Evolutionary conservation across 35 echinoderm and acorn worm genomes (phyloP).

Genomic region (Diadema setosum): DNA sequence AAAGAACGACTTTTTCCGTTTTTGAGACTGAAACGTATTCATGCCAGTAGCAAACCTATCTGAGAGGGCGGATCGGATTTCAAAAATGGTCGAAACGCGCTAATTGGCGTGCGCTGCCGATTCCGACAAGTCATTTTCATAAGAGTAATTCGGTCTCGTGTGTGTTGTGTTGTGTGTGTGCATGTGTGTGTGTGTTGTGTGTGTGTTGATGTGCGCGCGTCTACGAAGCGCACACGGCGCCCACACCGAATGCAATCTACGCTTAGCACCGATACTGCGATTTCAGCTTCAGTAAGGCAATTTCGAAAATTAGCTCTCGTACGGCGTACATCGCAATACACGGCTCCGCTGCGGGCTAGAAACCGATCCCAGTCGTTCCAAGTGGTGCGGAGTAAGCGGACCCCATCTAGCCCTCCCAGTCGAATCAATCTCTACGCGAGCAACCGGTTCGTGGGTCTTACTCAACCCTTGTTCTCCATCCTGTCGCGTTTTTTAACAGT

Average conservation of each 20-base stretch:
- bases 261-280: neutral
- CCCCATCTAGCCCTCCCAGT: neutral
- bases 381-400: constrained; percentile 2
- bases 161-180: neutral
- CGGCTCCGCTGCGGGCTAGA: constrained; percentile 6
- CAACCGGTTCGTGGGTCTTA: neutral
- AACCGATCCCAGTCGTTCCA: neutral
- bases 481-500: constrained; percentile 13
- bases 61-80: constrained; percentile 10
- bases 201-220: too few relatives aligned
- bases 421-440: constrained; percentile 26
- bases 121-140: neutral
- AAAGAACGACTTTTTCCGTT: neutral
- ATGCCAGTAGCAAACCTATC: constrained; percentile 11
- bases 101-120: neutral
- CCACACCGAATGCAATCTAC: too few relatives aligned
- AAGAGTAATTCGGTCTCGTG: too few relatives aligned
- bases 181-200: too few relatives aligned
- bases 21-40: neutral
- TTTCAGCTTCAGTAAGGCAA: constrained; percentile 30
- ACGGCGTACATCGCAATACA: constrained; percentile 20
- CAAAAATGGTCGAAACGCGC: constrained; percentile 20
- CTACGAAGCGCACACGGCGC: too few relatives aligned
- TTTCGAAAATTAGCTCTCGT: constrained; percentile 35
- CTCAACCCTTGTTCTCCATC: neutral